Percentiles rank a stretch among this genome's conserved stretches.
Evolutionary conservation across 2,113 vertebrate genomes (phyloP).

Genomic region (Gallinago undulata): DNA sequence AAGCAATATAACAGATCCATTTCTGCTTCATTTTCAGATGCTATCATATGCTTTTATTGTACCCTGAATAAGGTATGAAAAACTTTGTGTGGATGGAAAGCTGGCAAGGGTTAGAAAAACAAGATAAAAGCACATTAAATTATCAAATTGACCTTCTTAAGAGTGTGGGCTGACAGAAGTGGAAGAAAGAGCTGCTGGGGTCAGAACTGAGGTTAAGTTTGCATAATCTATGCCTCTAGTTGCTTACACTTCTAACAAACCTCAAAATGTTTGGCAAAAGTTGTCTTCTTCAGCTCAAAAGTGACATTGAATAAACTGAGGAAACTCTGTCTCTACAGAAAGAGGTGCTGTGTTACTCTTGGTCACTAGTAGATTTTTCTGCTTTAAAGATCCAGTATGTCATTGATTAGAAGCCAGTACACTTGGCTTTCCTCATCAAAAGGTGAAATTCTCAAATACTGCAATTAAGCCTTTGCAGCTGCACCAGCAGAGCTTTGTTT

Average conservation of each 20-base stretch:
- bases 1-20: slow-evolving; percentile 17
- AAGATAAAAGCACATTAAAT: not conserved
- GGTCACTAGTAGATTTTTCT: not conserved
- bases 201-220: not conserved
- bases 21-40: slow-evolving; percentile 32
- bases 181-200: not conserved
- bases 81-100: not conserved
- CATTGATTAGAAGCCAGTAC: not conserved
- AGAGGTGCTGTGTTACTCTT: not conserved
- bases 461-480: not conserved
- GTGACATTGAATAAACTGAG: not conserved
- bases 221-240: not conserved
- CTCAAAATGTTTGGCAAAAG: not conserved
- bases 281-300: not conserved
- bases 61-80: not conserved
- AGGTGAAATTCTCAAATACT: not conserved
- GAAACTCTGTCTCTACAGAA: not conserved
- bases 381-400: not conserved
- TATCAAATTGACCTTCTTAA: not conserved
- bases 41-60: slow-evolving; percentile 7
- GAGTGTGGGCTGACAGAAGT: not conserved
- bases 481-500: not conserved
- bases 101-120: not conserved
- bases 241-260: not conserved
- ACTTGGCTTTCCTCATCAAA: not conserved